Base-by-base conservation (phyloP, 1,140 invertebrate species). In the Ceratosolen fusciceps region DNA sequence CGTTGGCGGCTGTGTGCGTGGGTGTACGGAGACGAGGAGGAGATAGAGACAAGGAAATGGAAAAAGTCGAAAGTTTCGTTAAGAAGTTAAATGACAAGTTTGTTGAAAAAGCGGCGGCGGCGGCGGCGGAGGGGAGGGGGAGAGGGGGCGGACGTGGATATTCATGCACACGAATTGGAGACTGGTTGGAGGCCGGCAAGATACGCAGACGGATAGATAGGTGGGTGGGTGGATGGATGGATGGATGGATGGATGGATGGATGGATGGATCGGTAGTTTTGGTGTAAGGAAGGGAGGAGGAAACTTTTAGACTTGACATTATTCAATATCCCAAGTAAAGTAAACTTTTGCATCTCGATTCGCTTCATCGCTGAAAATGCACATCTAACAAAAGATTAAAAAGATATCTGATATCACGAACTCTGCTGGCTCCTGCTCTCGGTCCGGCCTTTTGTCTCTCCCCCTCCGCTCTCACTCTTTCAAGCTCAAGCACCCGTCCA, bases 11-110 rank as follows among this genome's bases (percentile, higher is more conserved):
- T n/a, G n/a, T n/a, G n/a, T n/a, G n/a, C n/a, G n/a, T n/a, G n/a
- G n/a, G n/a, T n/a, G n/a, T n/a, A n/a, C n/a, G n/a, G n/a, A n/a
- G n/a, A n/a, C n/a, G n/a, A n/a, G n/a, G n/a, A 26, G 47, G 34
- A 60, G 39, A 31, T 26, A n/a, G 5, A 19, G 34, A 62, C 60
- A n/a, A 9, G n/a, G 31, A 10, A 31, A 31, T 10, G 56, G 43
- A 34, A 54, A 67, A 52, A 68, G 34, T 54, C 29, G n/a, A 12
- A 34, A 58, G n/a, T 39, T 49, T 52, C 62, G 65, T 67, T n/a
- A 67, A 77, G n/a, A 78, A 78, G 68, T 71, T 71, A 72, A 78
- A 72, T 71, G 76, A 78, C 74, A 70, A 77, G 74, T 77, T 77
- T 77, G 4, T 65, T 47, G n/a, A 76, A 67, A 47, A 67, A 62